phyloP scores from a whole-genome alignment of 2,888 invertebrate genomes.

The Rhogogaster chlorosoma region DNA sequence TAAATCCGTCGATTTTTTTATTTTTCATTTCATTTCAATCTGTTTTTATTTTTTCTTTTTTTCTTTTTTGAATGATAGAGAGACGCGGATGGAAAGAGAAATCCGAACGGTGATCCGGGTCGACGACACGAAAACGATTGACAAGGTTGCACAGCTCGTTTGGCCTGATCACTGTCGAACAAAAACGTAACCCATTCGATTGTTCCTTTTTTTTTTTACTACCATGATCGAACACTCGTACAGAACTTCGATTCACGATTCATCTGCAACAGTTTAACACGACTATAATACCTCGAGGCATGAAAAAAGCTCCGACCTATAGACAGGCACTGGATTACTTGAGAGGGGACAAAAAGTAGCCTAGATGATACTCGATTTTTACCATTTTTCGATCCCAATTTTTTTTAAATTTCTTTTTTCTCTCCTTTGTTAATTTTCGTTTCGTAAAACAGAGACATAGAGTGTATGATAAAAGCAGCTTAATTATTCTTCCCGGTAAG shows the following conservation, averaged over 20 bases:
- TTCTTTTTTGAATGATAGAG: not conserved
- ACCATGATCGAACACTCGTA: constrained; percentile 47
- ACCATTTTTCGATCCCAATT: not conserved
- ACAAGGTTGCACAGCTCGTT: constrained; percentile 11
- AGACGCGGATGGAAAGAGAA: not conserved
- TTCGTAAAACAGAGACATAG: not conserved
- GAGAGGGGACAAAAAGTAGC: not conserved
- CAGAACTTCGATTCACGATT: not conserved
- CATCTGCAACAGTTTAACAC: not conserved
- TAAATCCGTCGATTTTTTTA: not conserved
- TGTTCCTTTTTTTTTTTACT: not conserved
- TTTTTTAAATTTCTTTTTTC: too few relatives aligned
- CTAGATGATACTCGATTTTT: not conserved
- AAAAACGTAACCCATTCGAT: constrained; percentile 1
- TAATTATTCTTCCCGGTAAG: not conserved
- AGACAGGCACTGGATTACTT: not conserved
- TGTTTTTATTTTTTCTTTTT: not conserved
- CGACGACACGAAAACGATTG: constrained; percentile 13
- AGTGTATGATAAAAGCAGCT: not conserved
- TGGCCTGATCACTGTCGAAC: not conserved
- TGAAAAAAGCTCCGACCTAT: not conserved
- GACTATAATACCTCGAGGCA: not conserved
- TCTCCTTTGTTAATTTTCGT: not conserved
- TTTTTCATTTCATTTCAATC: not conserved
- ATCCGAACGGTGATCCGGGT: constrained; percentile 22